These are phyloP conservation scores for Drosophila algonquin DNA, from an alignment of 2,888 invertebrate species.

Conservation along the genomic window DNA sequence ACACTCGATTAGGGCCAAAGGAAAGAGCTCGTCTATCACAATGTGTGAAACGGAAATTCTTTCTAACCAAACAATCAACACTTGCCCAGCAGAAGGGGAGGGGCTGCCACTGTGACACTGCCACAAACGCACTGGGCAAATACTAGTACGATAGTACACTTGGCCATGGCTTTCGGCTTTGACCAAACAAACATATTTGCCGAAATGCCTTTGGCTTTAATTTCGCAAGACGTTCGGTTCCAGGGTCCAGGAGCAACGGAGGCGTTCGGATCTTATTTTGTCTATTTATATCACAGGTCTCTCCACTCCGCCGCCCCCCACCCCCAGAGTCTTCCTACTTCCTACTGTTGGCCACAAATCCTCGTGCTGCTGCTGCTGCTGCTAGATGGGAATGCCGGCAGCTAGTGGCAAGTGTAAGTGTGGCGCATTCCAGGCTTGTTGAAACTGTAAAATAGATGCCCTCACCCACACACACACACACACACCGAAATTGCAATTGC, in stretches of 20 bases:
- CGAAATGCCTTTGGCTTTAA: constrained; percentile 72
- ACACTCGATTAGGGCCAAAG: constrained; percentile 37
- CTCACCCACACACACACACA: constrained; percentile 14
- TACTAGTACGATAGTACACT: constrained; percentile 12
- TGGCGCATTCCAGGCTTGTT: constrained; percentile 76
- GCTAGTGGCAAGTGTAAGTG: constrained; percentile 63
- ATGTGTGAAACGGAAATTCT: constrained; percentile 36
- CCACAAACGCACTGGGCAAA: constrained; percentile 20
- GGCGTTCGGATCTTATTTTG: constrained; percentile 61
- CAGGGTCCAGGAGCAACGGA: constrained; percentile 22
- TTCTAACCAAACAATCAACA: constrained; percentile 67
- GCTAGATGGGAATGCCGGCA: constrained; percentile 29
- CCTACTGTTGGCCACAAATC: constrained; percentile 8
- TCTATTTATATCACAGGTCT: constrained; percentile 63
- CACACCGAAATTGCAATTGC: constrained; percentile 59
- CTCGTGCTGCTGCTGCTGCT: neutral
- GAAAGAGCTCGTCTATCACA: neutral
- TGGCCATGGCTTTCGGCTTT: constrained; percentile 42
- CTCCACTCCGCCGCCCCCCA: no score
- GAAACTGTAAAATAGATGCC: constrained; percentile 73
- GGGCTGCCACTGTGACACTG: constrained; percentile 10
- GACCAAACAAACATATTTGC: constrained; percentile 58
- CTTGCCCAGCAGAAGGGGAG: constrained; percentile 44
- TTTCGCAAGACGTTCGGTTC: constrained; percentile 57
- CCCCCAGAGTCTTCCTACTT: neutral